Evolutionary conservation across 2,888 invertebrate genomes (phyloP), one percentile per base, ranked within the genome.

Genomic region (Timema podura): DNA sequence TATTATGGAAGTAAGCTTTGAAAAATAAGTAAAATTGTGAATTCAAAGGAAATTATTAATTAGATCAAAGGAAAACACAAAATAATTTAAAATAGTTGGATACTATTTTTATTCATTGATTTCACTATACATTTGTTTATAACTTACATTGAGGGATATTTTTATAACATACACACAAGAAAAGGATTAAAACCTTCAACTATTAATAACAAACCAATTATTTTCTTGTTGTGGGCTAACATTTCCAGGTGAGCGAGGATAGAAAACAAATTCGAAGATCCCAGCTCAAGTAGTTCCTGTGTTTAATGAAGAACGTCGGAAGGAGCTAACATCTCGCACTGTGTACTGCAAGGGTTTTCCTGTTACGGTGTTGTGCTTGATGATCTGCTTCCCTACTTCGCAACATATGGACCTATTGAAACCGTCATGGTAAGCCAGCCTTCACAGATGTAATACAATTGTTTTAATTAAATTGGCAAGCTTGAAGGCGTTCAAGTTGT

Each of bases 261-360:
- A 84, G 82, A 30, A 86, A 83, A 59, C 92, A 93, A 80, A 85
- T 96, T 61, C 85, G 96, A 15, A 85, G 96, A 64, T 87, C 85
- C 73, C 88, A 88, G 0, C 88, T 89, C 6, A 83, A 88, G 75
- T 93, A 0, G 78, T 96, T 13, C 97, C 97, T 0, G 93, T 92
- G 77, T 89, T 91, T 79, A 90, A 91, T 73, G 92, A 93, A 74
- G 93, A 94, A 73, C 87, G 91, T 47, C 89, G 91, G 75, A 92
- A 93, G 77, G 91, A 91, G 73, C 82, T 96, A 5, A 85, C 87
- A 76, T 83, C 84, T 5, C 86, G 93, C 69, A 93, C 95, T 0
- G 86, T 93, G 15, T 98, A 98, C 78, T 89, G 90, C 66, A 97
- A 97, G 85, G 93, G 93, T 6, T 95, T 95, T 77, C 89, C 91